Percentiles rank a stretch among this genome's conserved stretches.
phyloP scores from a whole-genome alignment of 2,797 vertebrate species.

The Meriones psammophilus region DNA sequence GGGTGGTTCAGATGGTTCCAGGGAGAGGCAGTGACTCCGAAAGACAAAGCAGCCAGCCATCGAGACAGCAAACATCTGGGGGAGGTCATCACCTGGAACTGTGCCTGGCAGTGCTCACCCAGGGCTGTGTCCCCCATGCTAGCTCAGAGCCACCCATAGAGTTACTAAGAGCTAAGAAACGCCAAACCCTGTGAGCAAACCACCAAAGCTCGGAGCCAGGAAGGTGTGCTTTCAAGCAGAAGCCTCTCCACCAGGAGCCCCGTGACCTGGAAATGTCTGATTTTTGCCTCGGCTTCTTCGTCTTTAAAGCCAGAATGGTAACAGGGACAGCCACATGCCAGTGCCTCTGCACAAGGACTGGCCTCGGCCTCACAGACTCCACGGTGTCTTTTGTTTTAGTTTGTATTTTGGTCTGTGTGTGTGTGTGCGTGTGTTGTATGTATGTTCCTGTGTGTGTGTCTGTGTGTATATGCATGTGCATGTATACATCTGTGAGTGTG shows the following conservation, averaged over 20 bases:
- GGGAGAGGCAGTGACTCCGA: neutral
- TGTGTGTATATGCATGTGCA: too few relatives aligned
- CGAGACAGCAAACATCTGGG: slow-evolving; percentile 1
- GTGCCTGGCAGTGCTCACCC: neutral
- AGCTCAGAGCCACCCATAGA: neutral
- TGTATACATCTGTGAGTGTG: too few relatives aligned
- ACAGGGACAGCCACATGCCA: neutral
- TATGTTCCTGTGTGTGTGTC: too few relatives aligned
- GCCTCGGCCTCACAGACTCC: neutral
- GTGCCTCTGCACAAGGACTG: neutral
- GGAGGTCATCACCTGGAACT: neutral
- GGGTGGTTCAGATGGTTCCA: neutral
- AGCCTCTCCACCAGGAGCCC: accelerated
- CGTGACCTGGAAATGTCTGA: neutral
- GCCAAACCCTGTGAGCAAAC: neutral
- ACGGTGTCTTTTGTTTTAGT: neutral
- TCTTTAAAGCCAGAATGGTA: neutral
- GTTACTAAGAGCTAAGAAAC: neutral
- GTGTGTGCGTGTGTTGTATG: neutral
- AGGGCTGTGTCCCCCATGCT: neutral
- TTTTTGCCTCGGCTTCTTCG: neutral
- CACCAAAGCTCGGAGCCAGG: neutral
- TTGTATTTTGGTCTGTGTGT: neutral
- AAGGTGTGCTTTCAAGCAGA: neutral
- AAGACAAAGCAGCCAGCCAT: neutral